Evolutionary conservation across 2,797 vertebrate genomes (phyloP), one percentile per base, ranked within the genome.

Genomic region (Danio choprae): DNA sequence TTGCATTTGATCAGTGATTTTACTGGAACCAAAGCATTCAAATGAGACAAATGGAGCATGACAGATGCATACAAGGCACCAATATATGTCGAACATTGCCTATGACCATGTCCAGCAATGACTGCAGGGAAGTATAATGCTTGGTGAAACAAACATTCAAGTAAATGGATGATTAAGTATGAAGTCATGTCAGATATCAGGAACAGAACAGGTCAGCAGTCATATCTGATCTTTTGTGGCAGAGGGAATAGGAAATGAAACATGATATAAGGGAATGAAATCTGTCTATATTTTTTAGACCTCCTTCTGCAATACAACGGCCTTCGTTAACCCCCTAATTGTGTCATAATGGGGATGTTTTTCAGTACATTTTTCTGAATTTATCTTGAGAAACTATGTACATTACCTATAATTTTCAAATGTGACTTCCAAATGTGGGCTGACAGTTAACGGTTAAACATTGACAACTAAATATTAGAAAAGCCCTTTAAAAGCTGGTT

Each of bases 11-110:
- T 58, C 72, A 43, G 53, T 58, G 40, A 43, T 22, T 71, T 56
- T 7, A 36, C 69, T 22, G 18, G 20, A 72, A 72, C 38, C 18
- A 72, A 72, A 55, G 62, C 36, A 58, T 2, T 58, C 2, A 44
- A 58, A 72, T 58, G 5, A 58, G 18, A 43, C 12, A 72, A 72
- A 72, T 72, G 53, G 13, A 44, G 53, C 41, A 40, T 44, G 51
- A 44, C n/a, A 44, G 69, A 5, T 56, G 51, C 15, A 48, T 22
- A 3, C 41, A 20, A 18, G 43, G 20, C 43, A 50, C 12, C 22
- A 15, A 44, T 68, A 13, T 13, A 22, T 68, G 65, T 44, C 22
- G 29, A 50, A 48, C 5, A 13, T 29, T 44, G 63, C 43, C 6
- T 51, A 38, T 40, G 36, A 20, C 10, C 9, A 16, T 38, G 15